Evolutionary conservation across 2,888 invertebrate genomes (phyloP).

Genomic region (Cotesia congregata): DNA sequence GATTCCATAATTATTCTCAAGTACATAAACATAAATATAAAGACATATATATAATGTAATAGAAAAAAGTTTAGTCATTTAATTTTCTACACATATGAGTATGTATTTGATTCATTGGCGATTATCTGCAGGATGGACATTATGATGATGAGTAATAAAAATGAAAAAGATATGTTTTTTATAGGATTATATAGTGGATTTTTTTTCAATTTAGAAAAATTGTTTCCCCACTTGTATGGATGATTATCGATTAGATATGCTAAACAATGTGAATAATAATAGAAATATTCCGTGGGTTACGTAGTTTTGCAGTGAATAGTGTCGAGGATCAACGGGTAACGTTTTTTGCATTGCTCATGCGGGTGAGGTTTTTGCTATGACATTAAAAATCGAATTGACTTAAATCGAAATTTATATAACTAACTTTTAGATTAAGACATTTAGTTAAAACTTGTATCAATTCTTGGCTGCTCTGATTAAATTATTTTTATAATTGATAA

Average conservation of each 20-base stretch:
- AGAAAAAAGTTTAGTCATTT: background rate
- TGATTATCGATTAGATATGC: slow-evolving; percentile 46
- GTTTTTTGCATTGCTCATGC: slow-evolving; percentile 17
- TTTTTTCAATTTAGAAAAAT: slow-evolving; percentile 28
- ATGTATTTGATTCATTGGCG: slow-evolving; percentile 39
- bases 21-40: slow-evolving; percentile 6
- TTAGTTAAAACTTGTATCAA: too few species aligned
- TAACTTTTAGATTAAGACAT: too few species aligned
- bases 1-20: slow-evolving; percentile 41
- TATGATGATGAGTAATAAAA: slow-evolving; percentile 5
- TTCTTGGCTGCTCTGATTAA: too few species aligned
- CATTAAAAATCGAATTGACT: background rate
- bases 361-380: slow-evolving; percentile 8
- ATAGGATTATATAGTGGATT: slow-evolving; percentile 21
- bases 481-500: too few species aligned
- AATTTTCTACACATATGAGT: background rate
- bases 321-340: slow-evolving; percentile 25
- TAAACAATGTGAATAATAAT: slow-evolving; percentile 49
- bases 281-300: slow-evolving; percentile 39
- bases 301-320: slow-evolving; percentile 27
- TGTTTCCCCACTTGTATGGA: slow-evolving; percentile 32
- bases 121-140: slow-evolving; percentile 26
- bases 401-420: too few species aligned
- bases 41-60: background rate
- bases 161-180: background rate